Evolutionary conservation across 2,797 vertebrate species (phyloP).

Genomic region (Cottoperca gobio): DNA sequence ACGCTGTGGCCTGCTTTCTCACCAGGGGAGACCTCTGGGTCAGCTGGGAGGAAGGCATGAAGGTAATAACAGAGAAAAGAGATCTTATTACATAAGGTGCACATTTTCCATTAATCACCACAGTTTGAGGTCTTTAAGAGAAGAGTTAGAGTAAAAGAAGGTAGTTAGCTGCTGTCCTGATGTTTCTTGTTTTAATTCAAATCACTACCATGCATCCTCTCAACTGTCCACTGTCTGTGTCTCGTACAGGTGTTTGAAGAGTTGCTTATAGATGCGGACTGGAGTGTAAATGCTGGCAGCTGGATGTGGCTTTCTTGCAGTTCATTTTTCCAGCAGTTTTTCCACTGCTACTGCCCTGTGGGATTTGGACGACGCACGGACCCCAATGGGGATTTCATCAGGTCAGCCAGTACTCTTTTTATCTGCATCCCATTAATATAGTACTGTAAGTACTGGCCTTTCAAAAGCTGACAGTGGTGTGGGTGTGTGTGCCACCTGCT

Average conservation of each 20-base stretch:
- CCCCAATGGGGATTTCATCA: constrained; percentile 95
- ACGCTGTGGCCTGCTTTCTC: constrained; percentile 95
- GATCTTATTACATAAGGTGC: neutral
- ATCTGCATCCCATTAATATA: neutral
- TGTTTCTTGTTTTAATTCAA: neutral
- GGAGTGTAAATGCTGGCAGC: constrained; percentile 97
- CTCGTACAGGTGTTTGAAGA: constrained; percentile 93
- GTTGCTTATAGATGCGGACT: constrained; percentile 94
- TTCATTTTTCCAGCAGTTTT: constrained; percentile 97
- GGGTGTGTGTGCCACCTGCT: neutral
- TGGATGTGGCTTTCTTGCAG: constrained; percentile 99
- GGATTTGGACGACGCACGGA: constrained; percentile 94
- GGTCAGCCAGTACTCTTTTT: constrained; percentile 80
- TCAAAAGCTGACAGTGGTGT: neutral
- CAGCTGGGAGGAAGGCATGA: constrained; percentile 98
- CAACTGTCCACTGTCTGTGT: neutral
- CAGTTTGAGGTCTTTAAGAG: neutral
- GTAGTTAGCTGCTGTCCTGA: neutral
- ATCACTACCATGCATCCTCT: neutral
- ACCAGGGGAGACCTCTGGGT: constrained; percentile 97
- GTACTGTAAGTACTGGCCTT: neutral
- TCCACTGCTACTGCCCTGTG: constrained; percentile 96
- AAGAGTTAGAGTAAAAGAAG: neutral
- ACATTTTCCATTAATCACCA: neutral
- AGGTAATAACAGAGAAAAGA: constrained; percentile 77